phyloP scores from a whole-genome alignment of 1,140 invertebrate genomes.

The Saccostrea echinata region DNA sequence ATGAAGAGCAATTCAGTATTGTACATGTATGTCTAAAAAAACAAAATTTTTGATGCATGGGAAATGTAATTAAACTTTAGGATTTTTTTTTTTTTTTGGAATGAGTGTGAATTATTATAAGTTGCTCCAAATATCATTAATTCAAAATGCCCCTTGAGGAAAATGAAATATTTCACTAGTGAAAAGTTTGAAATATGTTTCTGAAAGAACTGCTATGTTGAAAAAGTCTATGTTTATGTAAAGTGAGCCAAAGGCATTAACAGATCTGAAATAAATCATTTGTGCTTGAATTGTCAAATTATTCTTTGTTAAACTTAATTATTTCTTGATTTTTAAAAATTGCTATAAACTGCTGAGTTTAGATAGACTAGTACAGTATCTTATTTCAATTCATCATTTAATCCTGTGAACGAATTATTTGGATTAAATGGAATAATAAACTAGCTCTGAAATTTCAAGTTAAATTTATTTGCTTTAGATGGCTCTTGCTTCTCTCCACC shows the following conservation, averaged over 20 bases:
- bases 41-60: background rate
- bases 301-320: constrained; percentile 26
- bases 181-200: background rate
- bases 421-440: constrained; percentile 36
- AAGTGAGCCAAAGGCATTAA: constrained; percentile 4
- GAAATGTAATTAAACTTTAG: too few relatives aligned
- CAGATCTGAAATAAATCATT: constrained; percentile 18
- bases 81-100: too few relatives aligned
- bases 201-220: background rate
- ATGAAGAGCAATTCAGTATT: background rate
- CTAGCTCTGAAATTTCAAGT: constrained; percentile 23
- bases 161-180: constrained; percentile 2
- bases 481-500: background rate
- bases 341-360: background rate
- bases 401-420: constrained; percentile 37
- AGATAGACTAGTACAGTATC: constrained; percentile 18
- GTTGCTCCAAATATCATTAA: background rate
- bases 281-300: constrained; percentile 35
- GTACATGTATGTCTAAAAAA: background rate
- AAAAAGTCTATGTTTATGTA: constrained; percentile 10
- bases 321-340: constrained; percentile 31
- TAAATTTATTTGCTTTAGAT: constrained; percentile 31
- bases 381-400: constrained; percentile 34
- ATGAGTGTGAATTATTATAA: background rate
- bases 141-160: background rate